A percentile compares a stretch with the other conserved stretches of the same genome.
phyloP scores from a whole-genome alignment of 2,113 vertebrate genomes.

The Todiramphus chloris region DNA sequence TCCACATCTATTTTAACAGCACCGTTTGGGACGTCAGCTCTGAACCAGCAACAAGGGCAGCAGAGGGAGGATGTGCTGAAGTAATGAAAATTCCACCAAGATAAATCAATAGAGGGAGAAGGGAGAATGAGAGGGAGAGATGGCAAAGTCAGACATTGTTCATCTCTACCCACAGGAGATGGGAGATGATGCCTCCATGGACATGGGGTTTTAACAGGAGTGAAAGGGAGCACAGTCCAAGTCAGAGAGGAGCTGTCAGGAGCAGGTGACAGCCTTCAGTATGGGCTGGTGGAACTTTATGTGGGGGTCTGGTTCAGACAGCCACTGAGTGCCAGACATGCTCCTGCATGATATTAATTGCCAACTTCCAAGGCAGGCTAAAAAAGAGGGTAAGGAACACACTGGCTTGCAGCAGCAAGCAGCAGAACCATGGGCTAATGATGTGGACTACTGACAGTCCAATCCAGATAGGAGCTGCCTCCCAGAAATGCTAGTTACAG shows the following conservation, averaged over 20 bases:
- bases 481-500: not conserved
- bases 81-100: conserved; percentile 33
- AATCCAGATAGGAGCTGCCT: not conserved
- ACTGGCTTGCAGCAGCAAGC: not conserved
- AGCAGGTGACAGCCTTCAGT: not conserved
- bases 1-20: not conserved
- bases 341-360: conserved; percentile 1
- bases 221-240: not conserved
- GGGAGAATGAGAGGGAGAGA: not conserved
- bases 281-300: not conserved
- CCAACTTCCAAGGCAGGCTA: not conserved
- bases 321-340: not conserved
- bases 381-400: not conserved
- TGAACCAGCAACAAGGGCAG: conserved; percentile 6
- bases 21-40: not conserved
- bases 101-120: conserved; percentile 38
- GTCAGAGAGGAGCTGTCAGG: not conserved
- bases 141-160: not conserved
- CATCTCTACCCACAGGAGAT: not conserved
- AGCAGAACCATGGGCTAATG: not conserved
- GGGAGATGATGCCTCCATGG: accelerated
- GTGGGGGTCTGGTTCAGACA: not conserved
- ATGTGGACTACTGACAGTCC: not conserved
- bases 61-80: conserved; percentile 1
- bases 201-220: not conserved